Evolutionary conservation across 2,888 invertebrate genomes (phyloP), one percentile per base, ranked within the genome.

Genomic region (Temnothorax unifasciatus): DNA sequence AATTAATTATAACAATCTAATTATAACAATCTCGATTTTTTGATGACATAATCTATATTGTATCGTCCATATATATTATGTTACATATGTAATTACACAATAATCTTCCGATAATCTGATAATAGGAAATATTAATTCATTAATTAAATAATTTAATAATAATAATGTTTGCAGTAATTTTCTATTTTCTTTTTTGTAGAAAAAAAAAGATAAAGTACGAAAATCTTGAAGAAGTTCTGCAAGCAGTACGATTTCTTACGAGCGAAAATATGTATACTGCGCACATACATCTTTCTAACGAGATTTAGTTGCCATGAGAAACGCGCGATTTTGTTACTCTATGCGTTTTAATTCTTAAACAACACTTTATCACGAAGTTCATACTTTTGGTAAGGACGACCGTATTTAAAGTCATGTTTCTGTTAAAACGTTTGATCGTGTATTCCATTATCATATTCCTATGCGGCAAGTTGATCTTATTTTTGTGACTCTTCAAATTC

Each of bases 231-330:
- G 13, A 34, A 44, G 44, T 44, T 44, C 15, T 21, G 21, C 47
- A 47, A 59, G 21, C 47, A 47, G 74, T 29, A 54, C 15, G n/a
- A 38, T 63, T 38, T 63, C n/a, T 74, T 21, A 44, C 47, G 34
- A 75, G 11, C 54, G 41, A 47, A 63, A 75, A 34, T 61, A 44
- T 61, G 21, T 73, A 25, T 47, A 25, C n/a, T 41, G 29, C n/a
- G 59, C 18, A 25, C 29, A 74, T 74, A 74, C n/a, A 61, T 74
- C 15, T 61, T 44, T 29, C 44, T n/a, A 29, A n/a, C 29, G 59
- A 74, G 74, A 74, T 74, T 74, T 74, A 74, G 74, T 74, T 61
- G n/a, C 61, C 29, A 34, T 9, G 61, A 74, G 74, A 61, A 61
- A 44, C 8, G 44, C 34, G 52, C 61, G 44, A 74, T 74, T 74